Base-by-base conservation (phyloP, 2,113 vertebrate species). In the Podiceps cristatus region DNA sequence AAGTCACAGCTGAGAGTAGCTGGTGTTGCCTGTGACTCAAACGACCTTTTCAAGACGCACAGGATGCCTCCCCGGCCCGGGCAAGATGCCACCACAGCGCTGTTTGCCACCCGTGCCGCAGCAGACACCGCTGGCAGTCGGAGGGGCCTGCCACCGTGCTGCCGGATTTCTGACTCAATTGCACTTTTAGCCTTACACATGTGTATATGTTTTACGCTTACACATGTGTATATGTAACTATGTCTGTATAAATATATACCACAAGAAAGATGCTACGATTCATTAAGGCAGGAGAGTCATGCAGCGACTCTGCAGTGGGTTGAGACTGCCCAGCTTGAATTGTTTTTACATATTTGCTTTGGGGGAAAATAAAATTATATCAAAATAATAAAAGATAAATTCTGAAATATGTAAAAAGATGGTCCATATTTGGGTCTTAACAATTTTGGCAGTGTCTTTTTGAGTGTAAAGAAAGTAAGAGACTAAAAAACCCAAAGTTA, bases 91-190 rank as follows among this genome's bases (percentile, higher is more conserved):
- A 7, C 19, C 44, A 14, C 37, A 14, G 33, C 12, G 12, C 42
- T 7, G 40, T 29, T 13, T 8, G 35, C 66, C 50, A 45, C 35
- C 66, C 19, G 1, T 4, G 24, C 56, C 10, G 4, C 59, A 25
- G 55, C 52, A 23, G 52, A 10, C 10, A 0, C 1, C 4, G 74
- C 45, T 62, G 45, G n/a, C 45, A 24, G 14, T 8, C 3, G 9
- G 47, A 40, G 75, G 17, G 15, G 28, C 35, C 20, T 11, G 52
- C 29, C 44, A 16, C 19, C 11, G 2, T 2, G 15, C 63, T 11
- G 63, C 9, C 1, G 25, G 19, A 18, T 4, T 35, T 29, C 47
- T 19, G 20, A 59, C 63, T 1, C 3, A 27, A 19, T 1, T 6
- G 45, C 25, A 4, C 50, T 23, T 72, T 4, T 11, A 35, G 81